phyloP scores from a whole-genome alignment of 2,797 vertebrate species.

The Vespertilio murinus region DNA sequence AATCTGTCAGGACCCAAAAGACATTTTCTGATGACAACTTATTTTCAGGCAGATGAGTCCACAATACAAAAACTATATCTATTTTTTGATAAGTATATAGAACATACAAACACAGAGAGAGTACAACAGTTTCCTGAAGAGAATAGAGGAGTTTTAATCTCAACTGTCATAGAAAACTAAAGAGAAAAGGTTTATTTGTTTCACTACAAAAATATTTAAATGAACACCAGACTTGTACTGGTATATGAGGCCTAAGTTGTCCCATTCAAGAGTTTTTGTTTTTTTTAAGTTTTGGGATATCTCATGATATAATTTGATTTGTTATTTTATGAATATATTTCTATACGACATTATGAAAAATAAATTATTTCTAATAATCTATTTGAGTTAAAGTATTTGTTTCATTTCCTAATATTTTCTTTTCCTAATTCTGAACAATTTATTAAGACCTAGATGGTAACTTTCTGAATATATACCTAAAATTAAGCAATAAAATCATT shows the following conservation, averaged over 20 bases:
- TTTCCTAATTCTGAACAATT: background rate
- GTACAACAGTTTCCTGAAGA: background rate
- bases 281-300: background rate
- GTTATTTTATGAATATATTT: background rate
- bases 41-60: background rate
- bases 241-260: background rate
- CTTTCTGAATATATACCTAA: background rate
- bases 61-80: background rate
- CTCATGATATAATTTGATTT: background rate
- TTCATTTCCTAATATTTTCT: background rate
- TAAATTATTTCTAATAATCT: background rate
- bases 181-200: background rate
- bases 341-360: background rate
- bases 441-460: background rate
- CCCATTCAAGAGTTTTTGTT: background rate
- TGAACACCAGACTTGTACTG: background rate
- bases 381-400: background rate
- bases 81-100: background rate
- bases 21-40: constrained; percentile 3
- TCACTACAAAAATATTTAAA: background rate
- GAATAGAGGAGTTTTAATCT: background rate
- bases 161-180: background rate
- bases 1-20: background rate
- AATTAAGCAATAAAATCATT: background rate
- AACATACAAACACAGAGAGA: background rate